Evolutionary conservation across 2,888 invertebrate genomes (phyloP).

Genomic region (Villa cingulata): DNA sequence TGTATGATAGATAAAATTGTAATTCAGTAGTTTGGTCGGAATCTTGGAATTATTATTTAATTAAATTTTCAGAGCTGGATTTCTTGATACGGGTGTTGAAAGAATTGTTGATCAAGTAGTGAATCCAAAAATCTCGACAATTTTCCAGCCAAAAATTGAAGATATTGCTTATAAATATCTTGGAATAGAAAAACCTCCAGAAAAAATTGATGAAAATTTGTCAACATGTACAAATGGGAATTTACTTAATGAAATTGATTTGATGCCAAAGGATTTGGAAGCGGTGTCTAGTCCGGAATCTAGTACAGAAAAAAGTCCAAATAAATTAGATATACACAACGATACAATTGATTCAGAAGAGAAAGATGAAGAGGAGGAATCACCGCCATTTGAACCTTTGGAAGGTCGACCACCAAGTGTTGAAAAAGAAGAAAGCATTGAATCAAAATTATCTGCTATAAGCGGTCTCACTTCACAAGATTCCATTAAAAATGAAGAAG

Average conservation of each 20-base stretch:
- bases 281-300: conserved; percentile 65
- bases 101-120: conserved; percentile 93
- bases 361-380: conserved; percentile 40
- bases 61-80: conserved; percentile 77
- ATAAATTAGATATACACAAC: conserved; percentile 29
- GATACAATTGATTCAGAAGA: conserved; percentile 21
- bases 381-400: conserved; percentile 52
- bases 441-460: conserved; percentile 45
- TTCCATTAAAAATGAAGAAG: conserved; percentile 17
- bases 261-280: conserved; percentile 63
- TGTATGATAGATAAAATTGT: too few species aligned
- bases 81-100: conserved; percentile 81
- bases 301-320: conserved; percentile 40
- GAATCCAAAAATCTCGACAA: conserved; percentile 77
- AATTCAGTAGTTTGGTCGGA: too few species aligned
- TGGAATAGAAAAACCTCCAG: conserved; percentile 60
- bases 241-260: conserved; percentile 36
- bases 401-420: conserved; percentile 29
- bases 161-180: conserved; percentile 78
- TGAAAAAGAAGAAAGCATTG: conserved; percentile 38
- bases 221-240: conserved; percentile 20
- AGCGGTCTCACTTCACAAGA: conserved; percentile 33
- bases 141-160: conserved; percentile 82
- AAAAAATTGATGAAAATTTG: conserved; percentile 18
- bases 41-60: too few species aligned